These are phyloP conservation scores for Elegia similella DNA, from an alignment of 2,888 invertebrate species.

Conservation along the genomic window DNA sequence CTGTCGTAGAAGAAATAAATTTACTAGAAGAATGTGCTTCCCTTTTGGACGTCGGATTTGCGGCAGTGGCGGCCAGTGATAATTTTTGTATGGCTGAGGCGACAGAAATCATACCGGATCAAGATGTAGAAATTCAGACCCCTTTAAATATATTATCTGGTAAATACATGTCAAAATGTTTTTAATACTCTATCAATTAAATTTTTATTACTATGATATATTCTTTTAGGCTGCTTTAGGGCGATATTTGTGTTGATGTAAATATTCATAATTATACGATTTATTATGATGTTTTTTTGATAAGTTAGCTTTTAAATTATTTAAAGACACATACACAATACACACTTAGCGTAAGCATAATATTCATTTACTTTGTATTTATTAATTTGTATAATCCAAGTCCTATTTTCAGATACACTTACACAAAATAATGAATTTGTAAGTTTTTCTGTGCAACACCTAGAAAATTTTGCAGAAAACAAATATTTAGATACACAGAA, in stretches of 20 bases:
- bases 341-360: not conserved
- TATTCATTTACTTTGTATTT: not conserved
- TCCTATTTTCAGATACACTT: constrained; percentile 9
- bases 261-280: too few relatives aligned
- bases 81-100: not conserved
- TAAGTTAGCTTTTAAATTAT: too few relatives aligned
- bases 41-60: not conserved
- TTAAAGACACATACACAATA: too few relatives aligned
- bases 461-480: too few relatives aligned
- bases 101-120: not conserved
- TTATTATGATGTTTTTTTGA: too few relatives aligned
- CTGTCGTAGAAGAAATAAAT: not conserved
- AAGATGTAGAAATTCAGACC: not conserved
- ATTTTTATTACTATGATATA: too few relatives aligned
- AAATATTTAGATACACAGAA: too few relatives aligned
- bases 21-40: not conserved
- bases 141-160: not conserved
- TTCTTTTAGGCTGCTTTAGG: too few relatives aligned
- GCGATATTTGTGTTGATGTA: too few relatives aligned
- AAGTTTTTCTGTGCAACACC: not conserved
- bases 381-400: not conserved
- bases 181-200: too few relatives aligned
- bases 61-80: not conserved
- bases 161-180: not conserved
- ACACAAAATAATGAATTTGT: not conserved